Conservation (phyloP, 2,888 invertebrate genomes). For the Bhutanitis thaidina region DNA sequence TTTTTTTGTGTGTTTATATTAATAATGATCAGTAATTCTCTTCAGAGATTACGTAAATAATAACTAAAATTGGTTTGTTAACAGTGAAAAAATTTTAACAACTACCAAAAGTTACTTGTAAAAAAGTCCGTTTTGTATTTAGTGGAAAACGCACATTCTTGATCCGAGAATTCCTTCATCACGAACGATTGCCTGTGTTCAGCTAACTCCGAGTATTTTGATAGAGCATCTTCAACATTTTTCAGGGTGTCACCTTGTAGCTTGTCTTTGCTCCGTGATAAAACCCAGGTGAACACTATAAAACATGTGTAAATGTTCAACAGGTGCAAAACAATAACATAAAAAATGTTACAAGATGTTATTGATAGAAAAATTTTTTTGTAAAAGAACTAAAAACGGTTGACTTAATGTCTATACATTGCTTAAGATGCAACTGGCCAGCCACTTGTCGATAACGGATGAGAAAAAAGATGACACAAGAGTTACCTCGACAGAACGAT, state of each 20-base stretch:
- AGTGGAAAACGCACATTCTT: constrained; percentile 45
- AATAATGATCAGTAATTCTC: too few relatives aligned
- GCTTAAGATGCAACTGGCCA: too few relatives aligned
- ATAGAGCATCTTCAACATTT: constrained; percentile 52
- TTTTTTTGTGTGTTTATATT: too few relatives aligned
- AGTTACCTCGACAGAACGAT: too few relatives aligned
- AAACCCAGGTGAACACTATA: constrained; percentile 65
- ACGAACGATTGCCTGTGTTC: constrained; percentile 56
- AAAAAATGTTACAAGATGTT: too few relatives aligned
- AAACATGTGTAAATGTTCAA: constrained; percentile 18
- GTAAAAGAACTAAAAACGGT: too few relatives aligned
- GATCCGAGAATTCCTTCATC: constrained; percentile 57
- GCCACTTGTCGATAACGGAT: too few relatives aligned
- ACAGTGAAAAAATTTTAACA: background rate
- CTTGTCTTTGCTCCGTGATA: constrained; percentile 54
- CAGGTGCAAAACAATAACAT: too few relatives aligned
- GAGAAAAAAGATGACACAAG: too few relatives aligned
- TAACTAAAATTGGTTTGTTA: background rate
- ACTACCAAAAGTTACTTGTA: constrained; percentile 63
- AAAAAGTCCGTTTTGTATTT: constrained; percentile 58
- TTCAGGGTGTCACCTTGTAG: constrained; percentile 51
- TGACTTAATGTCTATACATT: too few relatives aligned
- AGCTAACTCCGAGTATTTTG: constrained; percentile 58
- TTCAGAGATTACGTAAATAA: too few relatives aligned
- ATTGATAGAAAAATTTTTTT: too few relatives aligned